phyloP scores from a whole-genome alignment of 1,140 invertebrate species.

The Neodiprion lecontei region DNA sequence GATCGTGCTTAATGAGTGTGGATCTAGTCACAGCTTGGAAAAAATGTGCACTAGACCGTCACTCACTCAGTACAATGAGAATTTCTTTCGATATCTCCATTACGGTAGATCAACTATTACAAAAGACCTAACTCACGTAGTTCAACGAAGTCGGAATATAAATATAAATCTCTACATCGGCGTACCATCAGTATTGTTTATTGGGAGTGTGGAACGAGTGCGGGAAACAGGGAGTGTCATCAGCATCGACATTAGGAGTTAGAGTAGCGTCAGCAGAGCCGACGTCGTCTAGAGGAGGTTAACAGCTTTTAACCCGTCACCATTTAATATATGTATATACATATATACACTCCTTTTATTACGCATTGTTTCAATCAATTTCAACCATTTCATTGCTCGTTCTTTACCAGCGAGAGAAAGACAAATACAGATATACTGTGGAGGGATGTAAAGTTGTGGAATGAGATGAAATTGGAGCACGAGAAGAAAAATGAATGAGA shows the following conservation, averaged over 20 bases:
- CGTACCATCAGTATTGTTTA: slow-evolving; percentile 8
- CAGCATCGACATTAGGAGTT: not conserved
- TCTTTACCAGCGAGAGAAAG: slow-evolving; percentile 1
- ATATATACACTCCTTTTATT: slow-evolving; percentile 31
- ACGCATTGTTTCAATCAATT: slow-evolving; percentile 41
- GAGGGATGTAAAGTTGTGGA: too few relatives aligned
- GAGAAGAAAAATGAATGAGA: too few relatives aligned
- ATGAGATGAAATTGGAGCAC: too few relatives aligned
- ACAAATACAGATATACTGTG: too few relatives aligned
- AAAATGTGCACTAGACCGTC: slow-evolving; percentile 74
- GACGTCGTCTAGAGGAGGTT: slow-evolving; percentile 29
- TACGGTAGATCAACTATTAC: not conserved
- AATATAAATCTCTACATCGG: slow-evolving; percentile 16
- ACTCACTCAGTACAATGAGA: slow-evolving; percentile 67
- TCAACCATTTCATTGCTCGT: slow-evolving; percentile 20
- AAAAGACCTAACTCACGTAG: too few relatives aligned
- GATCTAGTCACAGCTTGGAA: slow-evolving; percentile 80
- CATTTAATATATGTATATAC: slow-evolving; percentile 12
- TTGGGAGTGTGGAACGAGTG: slow-evolving; percentile 11
- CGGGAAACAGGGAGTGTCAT: too few relatives aligned
- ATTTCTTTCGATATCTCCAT: slow-evolving; percentile 19
- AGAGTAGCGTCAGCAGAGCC: not conserved
- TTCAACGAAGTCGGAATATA: too few relatives aligned
- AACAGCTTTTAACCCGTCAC: slow-evolving; percentile 46
- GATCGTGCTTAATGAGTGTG: slow-evolving; percentile 79